Evolutionary conservation across 1,140 invertebrate genomes (phyloP).

Genomic region (Littorina saxatilis): DNA sequence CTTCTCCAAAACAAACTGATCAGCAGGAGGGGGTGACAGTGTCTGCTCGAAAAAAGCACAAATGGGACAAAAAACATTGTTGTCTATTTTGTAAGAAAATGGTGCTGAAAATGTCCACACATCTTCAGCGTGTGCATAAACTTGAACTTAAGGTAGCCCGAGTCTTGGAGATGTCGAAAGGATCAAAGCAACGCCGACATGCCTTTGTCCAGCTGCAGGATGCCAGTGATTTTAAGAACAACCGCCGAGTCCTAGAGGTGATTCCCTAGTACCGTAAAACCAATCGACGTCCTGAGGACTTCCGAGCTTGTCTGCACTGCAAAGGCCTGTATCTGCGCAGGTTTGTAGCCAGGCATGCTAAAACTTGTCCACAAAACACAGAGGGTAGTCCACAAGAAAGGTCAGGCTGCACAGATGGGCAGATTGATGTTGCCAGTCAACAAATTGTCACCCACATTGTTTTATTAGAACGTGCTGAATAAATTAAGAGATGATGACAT

Average conservation of each 20-base stretch:
- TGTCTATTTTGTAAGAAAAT: background rate
- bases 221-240: background rate
- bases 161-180: background rate
- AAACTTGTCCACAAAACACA: background rate
- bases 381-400: background rate
- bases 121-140: background rate
- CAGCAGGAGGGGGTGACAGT: no score
- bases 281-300: background rate
- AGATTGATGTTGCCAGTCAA: background rate
- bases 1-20: no score
- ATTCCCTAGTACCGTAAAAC: background rate
- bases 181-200: background rate
- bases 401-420: background rate
- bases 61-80: conserved; percentile 15
- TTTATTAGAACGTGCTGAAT: background rate
- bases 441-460: background rate
- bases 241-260: background rate
- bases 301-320: background rate
- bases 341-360: background rate
- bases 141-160: background rate
- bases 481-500: background rate
- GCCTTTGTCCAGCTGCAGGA: background rate
- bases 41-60: no score
- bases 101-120: background rate
- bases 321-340: conserved; percentile 3